A percentile compares a stretch with the other conserved stretches of the same genome.
phyloP scores from a whole-genome alignment of 2,888 invertebrate species.

The Eremobia ochroleuca region DNA sequence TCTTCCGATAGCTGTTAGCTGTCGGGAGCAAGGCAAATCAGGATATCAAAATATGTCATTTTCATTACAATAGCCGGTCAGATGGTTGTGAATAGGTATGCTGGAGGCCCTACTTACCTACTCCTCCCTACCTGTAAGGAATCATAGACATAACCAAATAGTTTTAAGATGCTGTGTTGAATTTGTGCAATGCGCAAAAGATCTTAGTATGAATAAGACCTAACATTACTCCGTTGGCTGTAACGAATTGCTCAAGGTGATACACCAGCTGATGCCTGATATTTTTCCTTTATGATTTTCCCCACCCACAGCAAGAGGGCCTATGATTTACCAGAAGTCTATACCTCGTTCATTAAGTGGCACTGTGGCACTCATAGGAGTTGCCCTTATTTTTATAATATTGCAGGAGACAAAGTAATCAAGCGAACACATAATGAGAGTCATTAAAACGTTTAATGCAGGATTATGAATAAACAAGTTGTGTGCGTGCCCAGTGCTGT shows the following conservation, averaged over 20 bases:
- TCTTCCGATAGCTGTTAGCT: background rate
- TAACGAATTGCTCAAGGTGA: constrained; percentile 43
- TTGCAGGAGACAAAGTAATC: constrained; percentile 25
- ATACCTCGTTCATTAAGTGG: background rate
- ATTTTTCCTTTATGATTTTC: constrained; percentile 30
- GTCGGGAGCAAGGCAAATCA: background rate
- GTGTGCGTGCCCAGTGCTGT: constrained; percentile 57
- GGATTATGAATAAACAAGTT: constrained; percentile 56
- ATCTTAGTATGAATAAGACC: constrained; percentile 38
- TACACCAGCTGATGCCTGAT: constrained; percentile 49
- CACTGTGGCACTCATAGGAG: background rate
- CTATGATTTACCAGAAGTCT: background rate
- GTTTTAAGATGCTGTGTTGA: background rate
- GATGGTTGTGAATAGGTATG: too few species aligned
- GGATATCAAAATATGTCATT: background rate
- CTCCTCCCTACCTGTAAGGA: background rate
- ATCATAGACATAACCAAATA: background rate
- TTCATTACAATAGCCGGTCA: background rate
- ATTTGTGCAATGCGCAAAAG: constrained; percentile 16
- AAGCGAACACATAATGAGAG: constrained; percentile 27
- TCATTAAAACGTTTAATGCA: constrained; percentile 40
- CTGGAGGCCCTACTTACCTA: background rate
- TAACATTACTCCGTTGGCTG: constrained; percentile 42
- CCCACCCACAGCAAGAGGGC: background rate
- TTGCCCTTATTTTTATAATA: constrained; percentile 8